phyloP scores from a whole-genome alignment of 2,797 vertebrate species.

The Myotis daubentonii region DNA sequence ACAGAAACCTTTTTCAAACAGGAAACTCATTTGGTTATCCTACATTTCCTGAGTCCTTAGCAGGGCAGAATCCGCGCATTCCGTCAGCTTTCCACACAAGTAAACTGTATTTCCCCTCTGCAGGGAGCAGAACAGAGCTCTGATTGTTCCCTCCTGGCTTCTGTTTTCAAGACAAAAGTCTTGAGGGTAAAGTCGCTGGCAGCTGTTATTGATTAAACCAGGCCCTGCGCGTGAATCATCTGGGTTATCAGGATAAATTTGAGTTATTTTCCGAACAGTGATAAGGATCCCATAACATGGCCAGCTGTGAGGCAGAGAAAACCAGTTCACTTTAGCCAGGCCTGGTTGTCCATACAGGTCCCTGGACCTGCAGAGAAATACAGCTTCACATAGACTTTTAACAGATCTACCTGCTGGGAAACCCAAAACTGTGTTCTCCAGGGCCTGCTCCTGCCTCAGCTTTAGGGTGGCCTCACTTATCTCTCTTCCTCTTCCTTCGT shows the following conservation, averaged over 20 bases:
- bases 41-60: neutral
- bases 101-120: neutral
- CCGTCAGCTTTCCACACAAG: neutral
- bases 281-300: neutral
- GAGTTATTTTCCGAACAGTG: neutral
- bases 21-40: neutral
- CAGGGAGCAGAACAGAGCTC: neutral
- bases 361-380: neutral
- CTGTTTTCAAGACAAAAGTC: neutral
- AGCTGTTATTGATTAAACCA: neutral
- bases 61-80: neutral
- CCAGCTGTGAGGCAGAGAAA: neutral
- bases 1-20: neutral
- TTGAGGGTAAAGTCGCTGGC: neutral
- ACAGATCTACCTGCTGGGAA: neutral
- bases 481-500: neutral
- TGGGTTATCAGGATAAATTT: neutral
- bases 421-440: neutral
- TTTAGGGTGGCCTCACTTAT: too few species aligned
- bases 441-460: neutral
- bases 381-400: neutral
- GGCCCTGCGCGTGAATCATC: neutral
- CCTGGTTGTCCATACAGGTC: neutral
- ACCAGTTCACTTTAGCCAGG: neutral
- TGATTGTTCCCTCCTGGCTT: neutral